A percentile compares a stretch with the other conserved stretches of the same genome.
Evolutionary conservation across 2,888 invertebrate species (phyloP).

Genomic region (Bombylius major): DNA sequence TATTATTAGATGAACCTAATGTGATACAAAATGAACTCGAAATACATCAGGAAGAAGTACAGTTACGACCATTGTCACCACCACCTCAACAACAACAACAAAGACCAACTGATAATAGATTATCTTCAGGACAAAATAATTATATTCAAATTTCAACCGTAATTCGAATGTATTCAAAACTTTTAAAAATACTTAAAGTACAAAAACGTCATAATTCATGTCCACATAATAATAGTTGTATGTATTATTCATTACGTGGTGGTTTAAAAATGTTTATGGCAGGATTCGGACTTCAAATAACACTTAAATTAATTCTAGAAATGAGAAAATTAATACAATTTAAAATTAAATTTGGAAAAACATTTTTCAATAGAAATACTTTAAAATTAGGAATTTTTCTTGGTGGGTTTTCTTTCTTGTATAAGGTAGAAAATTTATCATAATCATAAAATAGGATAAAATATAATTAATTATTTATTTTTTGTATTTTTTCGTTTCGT

Average conservation of each 20-base stretch:
- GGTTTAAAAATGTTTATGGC: slow-evolving; percentile 45
- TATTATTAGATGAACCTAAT: neutral
- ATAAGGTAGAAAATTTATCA: slow-evolving; percentile 41
- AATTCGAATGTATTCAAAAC: slow-evolving; percentile 25
- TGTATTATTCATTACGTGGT: slow-evolving; percentile 42
- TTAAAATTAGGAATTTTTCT: slow-evolving; percentile 53
- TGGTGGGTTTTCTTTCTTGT: slow-evolving; percentile 54
- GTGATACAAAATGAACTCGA: slow-evolving; percentile 1
- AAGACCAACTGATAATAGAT: neutral
- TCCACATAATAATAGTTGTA: slow-evolving; percentile 48
- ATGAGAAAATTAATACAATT: slow-evolving; percentile 40
- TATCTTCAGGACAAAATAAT: slow-evolving; percentile 13
- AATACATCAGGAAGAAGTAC: neutral
- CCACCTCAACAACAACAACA: neutral
- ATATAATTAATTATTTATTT: neutral
- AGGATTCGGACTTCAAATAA: slow-evolving; percentile 49
- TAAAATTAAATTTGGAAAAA: slow-evolving; percentile 39
- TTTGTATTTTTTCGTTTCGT: slow-evolving; percentile 11
- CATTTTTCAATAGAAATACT: slow-evolving; percentile 43
- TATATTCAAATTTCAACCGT: slow-evolving; percentile 22
- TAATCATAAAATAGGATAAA: neutral
- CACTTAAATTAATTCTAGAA: slow-evolving; percentile 46
- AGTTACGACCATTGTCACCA: neutral
- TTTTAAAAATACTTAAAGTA: slow-evolving; percentile 38
- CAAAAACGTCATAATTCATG: slow-evolving; percentile 36